Evolutionary conservation across 2,113 vertebrate genomes (phyloP), one percentile per base, ranked within the genome.

Genomic region (Eurypyga helias): DNA sequence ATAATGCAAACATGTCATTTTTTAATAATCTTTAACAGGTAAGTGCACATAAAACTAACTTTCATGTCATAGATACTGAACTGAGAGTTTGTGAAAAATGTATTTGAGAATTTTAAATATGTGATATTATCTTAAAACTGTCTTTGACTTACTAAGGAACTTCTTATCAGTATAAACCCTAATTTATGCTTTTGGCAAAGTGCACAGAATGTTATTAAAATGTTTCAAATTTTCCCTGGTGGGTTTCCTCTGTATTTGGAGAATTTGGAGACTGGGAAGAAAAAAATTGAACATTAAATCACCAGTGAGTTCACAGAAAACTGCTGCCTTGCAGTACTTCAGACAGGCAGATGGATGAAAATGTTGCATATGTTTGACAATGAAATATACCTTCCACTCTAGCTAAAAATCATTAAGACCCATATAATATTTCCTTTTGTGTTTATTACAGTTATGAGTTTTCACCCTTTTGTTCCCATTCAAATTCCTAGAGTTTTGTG

Each of bases 301-400:
- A 75, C 31, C 14, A 34, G 23, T 19, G 25, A 92, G 21, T 45
- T 91, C 31, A 64, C 54, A 73, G 60, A 96, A 64, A 78, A 90
- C 61, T 72, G 23, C 28, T 81, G 34, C 36, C 34, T 86, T 93
- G 52, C 41, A 61, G 29, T 82, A 71, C 29, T 85, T 92, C 33
- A 60, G 72, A 88, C 71, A 93, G 46, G 77, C 45, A 95, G 90
- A 97, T 52, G 45, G 83, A 96, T 96, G 83, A 97, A 96, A 94
- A 79, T 8, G 25, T 66, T 83, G 16, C 21, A 38, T 33, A 65
- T 23, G 15, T 43, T 71, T 93, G 90, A 96, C 93, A 90, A 67
- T 61, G 81, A 94, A 93, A 93, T 91, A 93, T 83, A 83, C 7
- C 26, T 96, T 91, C 51, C 8, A 70, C 58, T 93, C 51, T 83